Evolutionary conservation across 2,797 vertebrate species (phyloP).

Genomic region (Zalophus californianus): DNA sequence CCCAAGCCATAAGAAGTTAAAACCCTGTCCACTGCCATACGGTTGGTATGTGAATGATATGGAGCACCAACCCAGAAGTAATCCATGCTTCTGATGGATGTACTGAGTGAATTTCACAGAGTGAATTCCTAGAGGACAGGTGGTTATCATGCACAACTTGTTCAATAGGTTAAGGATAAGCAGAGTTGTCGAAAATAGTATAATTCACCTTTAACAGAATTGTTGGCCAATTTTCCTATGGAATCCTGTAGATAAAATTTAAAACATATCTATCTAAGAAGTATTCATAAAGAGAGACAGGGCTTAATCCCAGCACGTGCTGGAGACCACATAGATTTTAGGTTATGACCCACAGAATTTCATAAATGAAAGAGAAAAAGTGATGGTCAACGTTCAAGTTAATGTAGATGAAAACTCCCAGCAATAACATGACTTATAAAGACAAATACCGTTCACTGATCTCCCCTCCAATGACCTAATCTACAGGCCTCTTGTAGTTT

Average conservation of each 20-base stretch:
- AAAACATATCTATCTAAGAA: conserved; percentile 25
- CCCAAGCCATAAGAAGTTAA: not conserved
- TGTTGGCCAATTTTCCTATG: not conserved
- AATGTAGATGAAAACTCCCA: not conserved
- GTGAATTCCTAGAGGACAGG: not conserved
- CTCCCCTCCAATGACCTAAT: not conserved
- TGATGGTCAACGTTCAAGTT: not conserved
- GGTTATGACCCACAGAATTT: not conserved
- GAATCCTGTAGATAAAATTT: not conserved
- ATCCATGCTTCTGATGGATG: not conserved
- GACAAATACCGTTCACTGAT: not conserved
- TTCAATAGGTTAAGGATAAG: not conserved
- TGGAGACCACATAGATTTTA: not conserved
- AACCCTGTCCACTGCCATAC: conserved; percentile 25
- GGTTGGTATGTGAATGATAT: not conserved
- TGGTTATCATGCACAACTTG: not conserved
- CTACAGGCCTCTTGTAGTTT: not conserved
- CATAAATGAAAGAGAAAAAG: conserved; percentile 10
- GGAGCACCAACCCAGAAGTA: not conserved
- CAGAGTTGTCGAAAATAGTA: not conserved
- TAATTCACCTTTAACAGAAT: conserved; percentile 18
- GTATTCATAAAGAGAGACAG: not conserved
- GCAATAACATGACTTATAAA: not conserved
- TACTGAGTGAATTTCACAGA: not conserved
- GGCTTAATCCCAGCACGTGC: not conserved